Evolutionary conservation across 2,113 vertebrate species (phyloP).

Genomic region (Paraplagusia blochii): DNA sequence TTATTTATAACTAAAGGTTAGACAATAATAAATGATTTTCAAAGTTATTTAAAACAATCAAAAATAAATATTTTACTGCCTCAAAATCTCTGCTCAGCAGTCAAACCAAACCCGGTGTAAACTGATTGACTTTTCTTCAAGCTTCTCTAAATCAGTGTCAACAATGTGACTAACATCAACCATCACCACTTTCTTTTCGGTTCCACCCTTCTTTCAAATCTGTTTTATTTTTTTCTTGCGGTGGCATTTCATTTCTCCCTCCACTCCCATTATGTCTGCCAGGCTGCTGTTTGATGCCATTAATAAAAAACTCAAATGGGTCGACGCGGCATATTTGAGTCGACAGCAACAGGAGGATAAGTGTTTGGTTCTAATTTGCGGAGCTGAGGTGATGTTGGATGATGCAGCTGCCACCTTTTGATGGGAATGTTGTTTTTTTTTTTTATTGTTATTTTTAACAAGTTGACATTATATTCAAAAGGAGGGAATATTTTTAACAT

Average conservation of each 20-base stretch:
- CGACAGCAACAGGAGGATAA: not conserved
- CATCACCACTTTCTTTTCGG: constrained; percentile 21
- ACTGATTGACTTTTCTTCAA: not conserved
- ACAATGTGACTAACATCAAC: constrained; percentile 18
- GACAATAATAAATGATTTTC: too few relatives aligned
- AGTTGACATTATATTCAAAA: too few relatives aligned
- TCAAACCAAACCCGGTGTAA: not conserved
- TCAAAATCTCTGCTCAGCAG: too few relatives aligned
- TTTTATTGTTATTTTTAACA: too few relatives aligned
- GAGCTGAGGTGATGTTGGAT: not conserved
- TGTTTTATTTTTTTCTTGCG: not conserved
- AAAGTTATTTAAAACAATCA: too few relatives aligned
- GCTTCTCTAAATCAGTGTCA: not conserved
- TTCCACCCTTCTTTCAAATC: constrained; percentile 19
- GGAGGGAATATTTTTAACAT: not conserved
- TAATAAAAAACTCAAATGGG: not conserved
- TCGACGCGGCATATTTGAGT: not conserved
- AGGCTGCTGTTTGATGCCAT: not conserved
- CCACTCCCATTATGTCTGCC: not conserved
- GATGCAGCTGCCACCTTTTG: too few relatives aligned
- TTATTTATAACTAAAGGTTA: too few relatives aligned
- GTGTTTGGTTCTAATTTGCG: not conserved
- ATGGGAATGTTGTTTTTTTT: too few relatives aligned
- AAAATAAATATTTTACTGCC: too few relatives aligned
- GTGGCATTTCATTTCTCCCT: constrained; percentile 20